phyloP scores from a whole-genome alignment of 2,797 vertebrate genomes.

The Tolypeutes matacus region DNA sequence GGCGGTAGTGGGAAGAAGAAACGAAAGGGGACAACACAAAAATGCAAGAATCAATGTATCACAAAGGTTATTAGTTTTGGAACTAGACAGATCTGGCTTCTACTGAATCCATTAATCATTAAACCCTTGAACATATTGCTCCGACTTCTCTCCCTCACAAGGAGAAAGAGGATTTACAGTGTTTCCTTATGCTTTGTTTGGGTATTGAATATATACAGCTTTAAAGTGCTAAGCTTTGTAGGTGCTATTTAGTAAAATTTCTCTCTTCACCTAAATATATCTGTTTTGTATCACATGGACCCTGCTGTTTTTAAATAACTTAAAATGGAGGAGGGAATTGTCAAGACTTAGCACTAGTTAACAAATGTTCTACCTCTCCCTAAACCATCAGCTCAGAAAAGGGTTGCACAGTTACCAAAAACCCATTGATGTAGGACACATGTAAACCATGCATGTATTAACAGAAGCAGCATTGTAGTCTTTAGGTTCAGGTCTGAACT shows the following conservation, averaged over 20 bases:
- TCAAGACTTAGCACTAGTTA: neutral
- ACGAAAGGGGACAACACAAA: neutral
- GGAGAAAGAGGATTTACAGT: neutral
- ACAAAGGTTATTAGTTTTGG: neutral
- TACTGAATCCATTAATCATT: neutral
- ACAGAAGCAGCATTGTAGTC: neutral
- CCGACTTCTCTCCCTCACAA: neutral
- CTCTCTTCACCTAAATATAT: neutral
- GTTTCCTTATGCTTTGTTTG: neutral
- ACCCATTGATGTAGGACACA: fast-evolving
- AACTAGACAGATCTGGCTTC: neutral
- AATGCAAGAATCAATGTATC: neutral
- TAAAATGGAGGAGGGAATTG: neutral
- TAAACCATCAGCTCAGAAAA: neutral
- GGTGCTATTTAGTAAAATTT: neutral
- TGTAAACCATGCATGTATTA: neutral
- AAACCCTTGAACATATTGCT: neutral
- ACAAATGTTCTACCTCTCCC: neutral
- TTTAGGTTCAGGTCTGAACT: neutral
- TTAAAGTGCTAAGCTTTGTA: neutral
- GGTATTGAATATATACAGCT: neutral
- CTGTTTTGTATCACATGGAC: neutral
- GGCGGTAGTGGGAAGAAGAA: neutral
- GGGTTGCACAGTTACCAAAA: neutral
- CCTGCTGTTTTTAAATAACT: neutral